These are phyloP conservation scores for Ictalurus furcatus DNA, from an alignment of 2,113 vertebrate genomes.

Conservation along the genomic window DNA sequence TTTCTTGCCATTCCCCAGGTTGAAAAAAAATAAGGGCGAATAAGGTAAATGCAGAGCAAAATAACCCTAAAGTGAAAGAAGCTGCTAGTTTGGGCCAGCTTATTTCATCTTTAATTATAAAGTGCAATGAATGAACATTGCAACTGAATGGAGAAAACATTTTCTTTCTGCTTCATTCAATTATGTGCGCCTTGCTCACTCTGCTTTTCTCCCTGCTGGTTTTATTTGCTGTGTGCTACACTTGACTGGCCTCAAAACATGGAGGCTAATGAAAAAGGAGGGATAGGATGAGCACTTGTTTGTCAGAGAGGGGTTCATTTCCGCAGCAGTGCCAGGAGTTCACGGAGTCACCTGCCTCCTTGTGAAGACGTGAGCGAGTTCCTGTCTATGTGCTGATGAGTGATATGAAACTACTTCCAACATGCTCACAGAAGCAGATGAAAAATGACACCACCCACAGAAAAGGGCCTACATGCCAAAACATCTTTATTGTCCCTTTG, in stretches of 20 bases:
- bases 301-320: slow-evolving; percentile 32
- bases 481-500: slow-evolving; percentile 21
- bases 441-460: neutral
- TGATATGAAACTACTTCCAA: slow-evolving; percentile 39
- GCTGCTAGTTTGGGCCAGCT: slow-evolving; percentile 46
- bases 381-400: slow-evolving; percentile 9
- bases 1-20: slow-evolving; percentile 14
- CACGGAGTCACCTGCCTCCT: slow-evolving; percentile 42
- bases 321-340: slow-evolving; percentile 23
- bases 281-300: slow-evolving; percentile 27
- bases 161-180: slow-evolving; percentile 54
- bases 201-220: slow-evolving; percentile 13
- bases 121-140: slow-evolving; percentile 52
- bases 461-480: neutral
- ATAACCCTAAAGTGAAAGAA: slow-evolving; percentile 49
- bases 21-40: slow-evolving; percentile 48
- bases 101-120: slow-evolving; percentile 59
- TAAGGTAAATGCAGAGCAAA: slow-evolving; percentile 42
- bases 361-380: slow-evolving; percentile 38
- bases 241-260: slow-evolving; percentile 46
- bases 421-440: slow-evolving; percentile 4
- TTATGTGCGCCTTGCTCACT: slow-evolving; percentile 11
- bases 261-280: slow-evolving; percentile 49
- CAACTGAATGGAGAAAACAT: slow-evolving; percentile 49
- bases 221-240: slow-evolving; percentile 35